phyloP scores from a whole-genome alignment of 1,140 invertebrate genomes.

The Rhopalosiphum padi region DNA sequence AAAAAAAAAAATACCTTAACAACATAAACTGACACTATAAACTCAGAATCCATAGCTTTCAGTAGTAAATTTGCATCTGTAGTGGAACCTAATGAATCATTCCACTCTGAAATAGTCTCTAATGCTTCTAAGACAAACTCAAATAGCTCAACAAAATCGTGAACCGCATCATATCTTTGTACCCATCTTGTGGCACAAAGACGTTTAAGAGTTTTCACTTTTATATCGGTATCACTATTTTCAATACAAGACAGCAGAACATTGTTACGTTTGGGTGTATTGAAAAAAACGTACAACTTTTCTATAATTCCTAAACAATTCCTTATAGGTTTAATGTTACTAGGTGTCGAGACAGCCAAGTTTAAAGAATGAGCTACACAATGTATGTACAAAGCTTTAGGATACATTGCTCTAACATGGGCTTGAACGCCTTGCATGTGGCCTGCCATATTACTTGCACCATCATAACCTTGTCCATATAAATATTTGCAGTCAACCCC shows the following conservation, averaged over 20 bases:
- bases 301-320: background rate
- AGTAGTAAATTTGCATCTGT: background rate
- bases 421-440: background rate
- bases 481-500: constrained; percentile 1
- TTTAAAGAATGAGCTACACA: background rate
- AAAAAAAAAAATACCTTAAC: too few species aligned
- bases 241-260: background rate
- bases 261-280: background rate
- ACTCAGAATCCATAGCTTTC: background rate
- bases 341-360: background rate
- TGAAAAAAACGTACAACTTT: background rate
- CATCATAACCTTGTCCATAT: constrained; percentile 22
- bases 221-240: background rate
- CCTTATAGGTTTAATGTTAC: background rate
- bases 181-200: background rate
- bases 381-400: background rate
- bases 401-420: background rate
- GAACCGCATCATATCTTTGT: constrained; percentile 27
- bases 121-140: background rate
- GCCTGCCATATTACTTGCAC: constrained; percentile 24
- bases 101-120: background rate
- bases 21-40: background rate
- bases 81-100: background rate
- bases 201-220: background rate
- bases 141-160: background rate